Evolutionary conservation across 2,113 vertebrate species (phyloP).

Genomic region (Calonectris borealis): DNA sequence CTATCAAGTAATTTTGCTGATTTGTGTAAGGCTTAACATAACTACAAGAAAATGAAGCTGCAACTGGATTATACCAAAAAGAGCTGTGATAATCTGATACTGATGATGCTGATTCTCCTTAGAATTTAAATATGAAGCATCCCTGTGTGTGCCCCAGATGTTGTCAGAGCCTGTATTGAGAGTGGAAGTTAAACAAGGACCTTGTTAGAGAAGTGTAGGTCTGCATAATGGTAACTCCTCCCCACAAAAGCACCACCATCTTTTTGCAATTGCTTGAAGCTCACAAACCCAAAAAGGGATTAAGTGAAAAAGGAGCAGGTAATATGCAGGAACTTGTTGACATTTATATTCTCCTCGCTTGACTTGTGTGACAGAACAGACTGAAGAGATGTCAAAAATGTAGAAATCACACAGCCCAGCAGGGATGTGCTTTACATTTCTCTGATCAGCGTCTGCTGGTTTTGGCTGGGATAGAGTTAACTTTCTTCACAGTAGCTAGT

Average conservation of each 20-base stretch:
- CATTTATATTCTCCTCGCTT: background rate
- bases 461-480: no score
- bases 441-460: background rate
- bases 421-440: background rate
- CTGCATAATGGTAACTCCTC: background rate
- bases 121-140: background rate
- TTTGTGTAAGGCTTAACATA: background rate
- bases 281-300: background rate
- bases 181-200: background rate
- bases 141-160: background rate
- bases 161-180: background rate
- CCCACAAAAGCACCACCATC: background rate
- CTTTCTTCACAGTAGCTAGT: no score
- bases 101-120: background rate
- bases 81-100: background rate
- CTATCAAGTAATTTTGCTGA: background rate
- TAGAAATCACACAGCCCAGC: background rate
- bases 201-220: background rate
- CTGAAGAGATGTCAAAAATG: background rate
- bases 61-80: background rate
- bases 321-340: background rate
- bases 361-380: background rate
- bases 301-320: background rate
- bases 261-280: background rate
- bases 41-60: background rate